Evolutionary conservation across 2,888 invertebrate genomes (phyloP).

Genomic region (Drosophila gaucha): DNA sequence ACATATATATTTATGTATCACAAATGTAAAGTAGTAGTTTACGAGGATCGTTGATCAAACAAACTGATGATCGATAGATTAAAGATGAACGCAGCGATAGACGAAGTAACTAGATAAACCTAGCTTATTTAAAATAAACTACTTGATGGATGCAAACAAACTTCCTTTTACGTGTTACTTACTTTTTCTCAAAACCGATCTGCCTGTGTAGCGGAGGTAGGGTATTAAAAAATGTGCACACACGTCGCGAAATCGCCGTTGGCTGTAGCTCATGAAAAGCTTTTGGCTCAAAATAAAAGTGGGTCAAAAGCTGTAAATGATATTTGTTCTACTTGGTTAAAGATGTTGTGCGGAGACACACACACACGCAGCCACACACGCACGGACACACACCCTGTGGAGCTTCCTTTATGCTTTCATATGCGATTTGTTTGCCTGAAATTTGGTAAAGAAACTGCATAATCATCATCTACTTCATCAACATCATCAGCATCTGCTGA

Average conservation of each 20-base stretch:
- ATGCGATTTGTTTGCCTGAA: constrained; percentile 42
- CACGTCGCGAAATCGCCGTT: constrained; percentile 63
- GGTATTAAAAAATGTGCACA: constrained; percentile 35
- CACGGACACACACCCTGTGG: neutral
- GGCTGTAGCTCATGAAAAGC: constrained; percentile 62
- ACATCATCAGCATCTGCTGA: constrained; percentile 15
- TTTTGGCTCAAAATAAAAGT: constrained; percentile 67
- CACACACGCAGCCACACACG: neutral
- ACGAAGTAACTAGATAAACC: too few species aligned
- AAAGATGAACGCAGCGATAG: neutral
- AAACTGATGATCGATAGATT: neutral
- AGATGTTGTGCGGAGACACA: constrained; percentile 57
- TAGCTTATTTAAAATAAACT: too few species aligned
- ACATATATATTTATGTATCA: too few species aligned
- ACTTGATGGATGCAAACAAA: too few species aligned
- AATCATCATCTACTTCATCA: constrained; percentile 40
- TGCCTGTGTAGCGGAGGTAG: neutral
- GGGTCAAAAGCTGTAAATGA: constrained; percentile 79
- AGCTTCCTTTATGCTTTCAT: constrained; percentile 44
- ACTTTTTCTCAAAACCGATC: neutral
- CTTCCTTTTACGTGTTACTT: too few species aligned
- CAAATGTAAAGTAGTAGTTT: too few species aligned
- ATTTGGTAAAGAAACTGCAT: constrained; percentile 44
- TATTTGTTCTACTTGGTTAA: constrained; percentile 79
- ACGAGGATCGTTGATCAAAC: too few species aligned